Evolutionary conservation across 23 tunicate species (phyloP).

Genomic region (Halocynthia roretzi): DNA sequence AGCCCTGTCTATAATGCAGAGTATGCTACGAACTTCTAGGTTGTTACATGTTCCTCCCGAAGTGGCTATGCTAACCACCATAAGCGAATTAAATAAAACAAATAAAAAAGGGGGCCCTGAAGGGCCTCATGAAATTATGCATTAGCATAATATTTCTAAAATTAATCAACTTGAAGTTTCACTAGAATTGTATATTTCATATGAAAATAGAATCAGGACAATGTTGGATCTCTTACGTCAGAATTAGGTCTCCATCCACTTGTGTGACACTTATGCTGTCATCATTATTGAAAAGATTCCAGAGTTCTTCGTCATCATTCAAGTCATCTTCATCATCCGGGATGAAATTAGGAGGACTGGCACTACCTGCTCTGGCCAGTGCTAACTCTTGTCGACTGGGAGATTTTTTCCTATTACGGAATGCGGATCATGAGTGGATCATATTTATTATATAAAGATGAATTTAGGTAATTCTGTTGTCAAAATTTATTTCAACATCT

Average conservation of each 20-base stretch:
- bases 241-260: conserved; percentile 23
- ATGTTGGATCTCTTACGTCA: conserved; percentile 15
- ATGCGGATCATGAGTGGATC: neutral
- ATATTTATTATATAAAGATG: neutral
- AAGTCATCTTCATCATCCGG: conserved; percentile 30
- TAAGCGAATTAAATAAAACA: too few relatives aligned
- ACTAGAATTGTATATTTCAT: too few relatives aligned
- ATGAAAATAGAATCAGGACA: too few relatives aligned
- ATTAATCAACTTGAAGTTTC: too few relatives aligned
- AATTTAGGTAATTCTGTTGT: neutral
- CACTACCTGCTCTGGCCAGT: conserved; percentile 1
- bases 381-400: neutral
- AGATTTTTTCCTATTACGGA: conserved; percentile 2
- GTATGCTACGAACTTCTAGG: too few relatives aligned
- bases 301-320: conserved; percentile 32
- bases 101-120: too few relatives aligned
- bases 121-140: too few relatives aligned
- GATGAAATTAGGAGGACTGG: conserved; percentile 21
- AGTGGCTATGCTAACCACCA: too few relatives aligned
- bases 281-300: conserved; percentile 54
- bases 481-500: neutral
- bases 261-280: neutral
- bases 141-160: too few relatives aligned
- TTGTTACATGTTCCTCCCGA: too few relatives aligned
- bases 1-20: too few relatives aligned